Conservation (phyloP, 2,888 invertebrate species). For the Hyposoter didymator region DNA sequence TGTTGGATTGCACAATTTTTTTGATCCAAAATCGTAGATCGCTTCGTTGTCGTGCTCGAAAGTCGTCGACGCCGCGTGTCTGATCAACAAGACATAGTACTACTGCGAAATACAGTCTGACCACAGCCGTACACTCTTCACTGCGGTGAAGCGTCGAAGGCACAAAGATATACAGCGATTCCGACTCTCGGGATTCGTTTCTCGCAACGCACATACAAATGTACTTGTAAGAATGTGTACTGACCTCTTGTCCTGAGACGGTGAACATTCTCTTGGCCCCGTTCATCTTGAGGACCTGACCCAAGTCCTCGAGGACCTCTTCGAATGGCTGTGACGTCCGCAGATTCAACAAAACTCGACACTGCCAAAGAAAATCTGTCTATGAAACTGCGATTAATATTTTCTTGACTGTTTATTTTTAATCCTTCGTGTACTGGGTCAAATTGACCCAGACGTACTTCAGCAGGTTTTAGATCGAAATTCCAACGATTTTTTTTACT, state of each 20-base stretch:
- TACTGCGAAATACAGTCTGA: conserved; percentile 38
- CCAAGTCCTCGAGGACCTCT: conserved; percentile 96
- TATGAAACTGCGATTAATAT: not conserved
- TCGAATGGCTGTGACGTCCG: conserved; percentile 97
- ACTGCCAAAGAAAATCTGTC: conserved; percentile 85
- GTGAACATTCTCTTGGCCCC: conserved; percentile 97
- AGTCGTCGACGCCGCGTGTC: conserved; percentile 13
- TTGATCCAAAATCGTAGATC: not conserved
- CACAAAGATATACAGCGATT: conserved; percentile 33
- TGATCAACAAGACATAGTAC: conserved; percentile 44
- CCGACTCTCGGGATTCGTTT: not conserved
- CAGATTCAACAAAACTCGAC: conserved; percentile 95
- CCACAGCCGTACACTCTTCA: conserved; percentile 45
- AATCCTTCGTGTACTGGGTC: not conserved
- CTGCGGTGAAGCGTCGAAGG: conserved; percentile 50
- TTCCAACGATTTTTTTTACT: no score
- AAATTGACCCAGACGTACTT: no score
- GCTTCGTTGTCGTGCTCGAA: conserved; percentile 3
- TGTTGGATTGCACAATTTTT: not conserved
- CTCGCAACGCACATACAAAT: conserved; percentile 4
- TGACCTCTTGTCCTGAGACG: conserved; percentile 95
- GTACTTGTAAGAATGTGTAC: conserved; percentile 66
- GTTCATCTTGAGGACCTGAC: conserved; percentile 96
- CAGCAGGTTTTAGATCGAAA: no score
- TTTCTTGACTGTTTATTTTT: not conserved